These are phyloP conservation scores for Proteles cristata DNA, from an alignment of 2,113 vertebrate genomes.

Conservation along the genomic window DNA sequence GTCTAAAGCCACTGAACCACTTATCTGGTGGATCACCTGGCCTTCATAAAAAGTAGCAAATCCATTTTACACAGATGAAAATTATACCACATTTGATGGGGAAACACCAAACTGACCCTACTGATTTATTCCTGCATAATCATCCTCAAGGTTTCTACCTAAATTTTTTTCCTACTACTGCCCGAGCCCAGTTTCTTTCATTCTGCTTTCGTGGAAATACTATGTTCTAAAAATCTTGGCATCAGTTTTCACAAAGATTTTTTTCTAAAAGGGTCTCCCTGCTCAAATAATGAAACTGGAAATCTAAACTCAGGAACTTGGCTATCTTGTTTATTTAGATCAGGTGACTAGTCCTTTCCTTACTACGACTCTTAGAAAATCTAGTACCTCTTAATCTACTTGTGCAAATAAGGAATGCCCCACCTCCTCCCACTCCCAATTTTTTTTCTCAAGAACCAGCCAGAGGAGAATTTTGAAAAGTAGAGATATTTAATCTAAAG, in stretches of 20 bases:
- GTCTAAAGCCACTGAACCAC: neutral
- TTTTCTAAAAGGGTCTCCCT: neutral
- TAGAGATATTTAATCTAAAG: neutral
- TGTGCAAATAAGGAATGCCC: neutral
- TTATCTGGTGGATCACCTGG: neutral
- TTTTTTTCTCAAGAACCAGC: conserved; percentile 25
- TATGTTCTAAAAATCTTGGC: neutral
- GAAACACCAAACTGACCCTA: neutral
- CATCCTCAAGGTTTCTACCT: neutral
- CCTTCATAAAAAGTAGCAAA: neutral
- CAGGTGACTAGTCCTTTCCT: conserved; percentile 20
- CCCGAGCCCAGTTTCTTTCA: neutral
- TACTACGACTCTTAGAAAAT: neutral
- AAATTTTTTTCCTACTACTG: neutral
- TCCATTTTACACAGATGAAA: neutral
- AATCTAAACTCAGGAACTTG: conserved; percentile 10
- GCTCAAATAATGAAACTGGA: neutral
- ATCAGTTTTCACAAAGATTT: neutral
- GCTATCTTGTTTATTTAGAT: neutral
- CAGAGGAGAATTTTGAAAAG: conserved; percentile 26
- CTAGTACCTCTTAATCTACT: neutral
- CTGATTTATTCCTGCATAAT: neutral
- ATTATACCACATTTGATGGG: neutral
- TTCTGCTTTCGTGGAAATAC: neutral
- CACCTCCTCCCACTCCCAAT: neutral